These are phyloP conservation scores for Apeltes quadracus DNA, from an alignment of 2,113 vertebrate species.

Conservation along the genomic window DNA sequence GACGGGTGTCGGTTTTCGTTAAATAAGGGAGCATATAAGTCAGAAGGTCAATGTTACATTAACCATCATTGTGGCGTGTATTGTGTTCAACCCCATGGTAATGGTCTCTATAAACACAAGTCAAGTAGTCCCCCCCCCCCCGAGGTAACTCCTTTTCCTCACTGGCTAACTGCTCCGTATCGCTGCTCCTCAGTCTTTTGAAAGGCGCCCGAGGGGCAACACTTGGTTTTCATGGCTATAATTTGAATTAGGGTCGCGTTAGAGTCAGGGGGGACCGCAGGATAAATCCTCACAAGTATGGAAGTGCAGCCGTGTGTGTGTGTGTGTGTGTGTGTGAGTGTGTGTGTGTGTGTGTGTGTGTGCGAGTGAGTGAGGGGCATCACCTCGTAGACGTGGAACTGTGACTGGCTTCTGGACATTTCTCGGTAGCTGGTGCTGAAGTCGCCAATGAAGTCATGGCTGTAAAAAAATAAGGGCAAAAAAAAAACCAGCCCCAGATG, in stretches of 20 bases:
- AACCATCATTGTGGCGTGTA: too few relatives aligned
- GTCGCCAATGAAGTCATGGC: constrained; percentile 98
- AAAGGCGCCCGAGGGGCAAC: not conserved
- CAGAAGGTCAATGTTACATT: too few relatives aligned
- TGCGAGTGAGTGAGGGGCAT: constrained; percentile 17
- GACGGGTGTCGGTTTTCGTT: too few relatives aligned
- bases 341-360: constrained; percentile 7
- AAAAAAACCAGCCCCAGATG: not conserved
- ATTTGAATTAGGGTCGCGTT: not conserved
- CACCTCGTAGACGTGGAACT: constrained; percentile 97
- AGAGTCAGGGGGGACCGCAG: not conserved
- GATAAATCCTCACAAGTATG: not conserved
- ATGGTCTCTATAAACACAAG: not conserved
- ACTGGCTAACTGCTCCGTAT: not conserved
- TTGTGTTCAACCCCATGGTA: not conserved
- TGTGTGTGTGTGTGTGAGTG: constrained; percentile 9
- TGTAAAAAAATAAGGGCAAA: constrained; percentile 58
- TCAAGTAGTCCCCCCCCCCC: not conserved
- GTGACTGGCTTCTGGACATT: constrained; percentile 92
- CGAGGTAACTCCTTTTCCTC: not conserved
- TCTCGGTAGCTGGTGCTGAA: constrained; percentile 98
- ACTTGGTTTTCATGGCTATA: not conserved
- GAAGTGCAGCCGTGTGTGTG: not conserved
- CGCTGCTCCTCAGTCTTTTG: not conserved
- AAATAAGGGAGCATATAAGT: too few relatives aligned